Conservation (phyloP, 2,888 invertebrate genomes). For the Meiosimyza platycephala region DNA sequence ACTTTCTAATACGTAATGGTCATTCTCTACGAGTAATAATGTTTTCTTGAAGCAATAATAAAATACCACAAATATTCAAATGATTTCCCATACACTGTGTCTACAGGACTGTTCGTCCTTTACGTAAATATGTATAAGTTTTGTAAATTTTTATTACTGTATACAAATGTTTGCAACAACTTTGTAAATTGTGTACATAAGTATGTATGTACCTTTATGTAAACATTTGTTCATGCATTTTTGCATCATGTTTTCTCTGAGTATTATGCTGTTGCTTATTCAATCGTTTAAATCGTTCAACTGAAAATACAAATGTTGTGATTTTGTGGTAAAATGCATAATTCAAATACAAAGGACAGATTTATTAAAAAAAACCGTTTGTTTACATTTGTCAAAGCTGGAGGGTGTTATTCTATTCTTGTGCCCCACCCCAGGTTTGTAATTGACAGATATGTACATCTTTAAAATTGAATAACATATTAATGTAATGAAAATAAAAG, state of each 20-base stretch:
- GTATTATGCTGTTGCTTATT: not conserved
- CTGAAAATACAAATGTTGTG: constrained; percentile 16
- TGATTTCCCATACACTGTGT: not conserved
- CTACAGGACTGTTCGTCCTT: not conserved
- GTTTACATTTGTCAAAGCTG: too few relatives aligned
- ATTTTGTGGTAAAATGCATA: constrained; percentile 21
- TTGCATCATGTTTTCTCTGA: not conserved
- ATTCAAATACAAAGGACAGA: too few relatives aligned
- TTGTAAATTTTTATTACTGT: too few relatives aligned
- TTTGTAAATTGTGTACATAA: too few relatives aligned
- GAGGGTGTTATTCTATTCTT: too few relatives aligned
- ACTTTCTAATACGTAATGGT: not conserved
- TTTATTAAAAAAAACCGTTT: too few relatives aligned
- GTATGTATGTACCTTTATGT: not conserved
- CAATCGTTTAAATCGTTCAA: not conserved
- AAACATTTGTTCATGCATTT: not conserved
- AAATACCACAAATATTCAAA: constrained; percentile 5
- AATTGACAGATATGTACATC: too few relatives aligned
- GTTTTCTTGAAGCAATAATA: constrained; percentile 20
- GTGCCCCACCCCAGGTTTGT: too few relatives aligned
- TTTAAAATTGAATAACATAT: too few relatives aligned
- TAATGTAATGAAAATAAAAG: too few relatives aligned
- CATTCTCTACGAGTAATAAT: not conserved
- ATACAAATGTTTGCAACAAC: too few relatives aligned
- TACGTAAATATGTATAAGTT: not conserved